Evolutionary conservation across 2,113 vertebrate genomes (phyloP).

Genomic region (Ivindomyrus marchei): DNA sequence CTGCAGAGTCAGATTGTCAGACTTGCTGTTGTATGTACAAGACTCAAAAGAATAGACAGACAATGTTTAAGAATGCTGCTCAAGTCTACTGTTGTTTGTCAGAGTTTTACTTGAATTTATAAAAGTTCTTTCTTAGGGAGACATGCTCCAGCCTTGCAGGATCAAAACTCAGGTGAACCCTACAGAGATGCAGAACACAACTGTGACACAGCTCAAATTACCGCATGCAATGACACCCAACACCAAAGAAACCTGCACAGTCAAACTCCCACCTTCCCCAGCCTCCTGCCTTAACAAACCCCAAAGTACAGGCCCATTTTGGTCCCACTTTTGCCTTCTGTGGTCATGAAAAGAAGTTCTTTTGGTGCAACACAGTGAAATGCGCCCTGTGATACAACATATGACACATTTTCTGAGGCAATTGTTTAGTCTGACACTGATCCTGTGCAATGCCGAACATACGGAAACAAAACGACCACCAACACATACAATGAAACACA

Average conservation of each 20-base stretch:
- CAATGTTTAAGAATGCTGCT: not conserved
- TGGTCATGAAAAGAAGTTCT: not conserved
- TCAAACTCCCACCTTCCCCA: not conserved
- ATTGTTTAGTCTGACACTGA: not conserved
- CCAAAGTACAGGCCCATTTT: not conserved
- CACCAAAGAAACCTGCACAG: not conserved
- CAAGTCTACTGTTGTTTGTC: not conserved
- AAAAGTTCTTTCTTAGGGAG: not conserved
- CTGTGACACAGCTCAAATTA: not conserved
- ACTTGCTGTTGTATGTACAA: not conserved
- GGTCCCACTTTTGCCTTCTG: not conserved
- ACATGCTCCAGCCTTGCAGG: not conserved
- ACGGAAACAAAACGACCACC: slow-evolving; percentile 40
- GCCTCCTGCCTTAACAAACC: not conserved
- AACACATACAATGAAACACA: slow-evolving; percentile 39
- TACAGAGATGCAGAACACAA: not conserved
- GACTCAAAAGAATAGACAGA: not conserved
- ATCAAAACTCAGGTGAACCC: not conserved
- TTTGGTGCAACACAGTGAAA: not conserved
- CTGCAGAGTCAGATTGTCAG: not conserved
- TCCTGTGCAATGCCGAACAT: slow-evolving; percentile 30
- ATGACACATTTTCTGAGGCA: not conserved
- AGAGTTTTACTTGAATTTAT: not conserved
- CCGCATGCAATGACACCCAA: not conserved
- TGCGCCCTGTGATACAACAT: not conserved